A percentile compares a stretch with the other conserved stretches of the same genome.
Evolutionary conservation across 2,888 invertebrate species (phyloP).

Genomic region (Lycaena phlaeas): DNA sequence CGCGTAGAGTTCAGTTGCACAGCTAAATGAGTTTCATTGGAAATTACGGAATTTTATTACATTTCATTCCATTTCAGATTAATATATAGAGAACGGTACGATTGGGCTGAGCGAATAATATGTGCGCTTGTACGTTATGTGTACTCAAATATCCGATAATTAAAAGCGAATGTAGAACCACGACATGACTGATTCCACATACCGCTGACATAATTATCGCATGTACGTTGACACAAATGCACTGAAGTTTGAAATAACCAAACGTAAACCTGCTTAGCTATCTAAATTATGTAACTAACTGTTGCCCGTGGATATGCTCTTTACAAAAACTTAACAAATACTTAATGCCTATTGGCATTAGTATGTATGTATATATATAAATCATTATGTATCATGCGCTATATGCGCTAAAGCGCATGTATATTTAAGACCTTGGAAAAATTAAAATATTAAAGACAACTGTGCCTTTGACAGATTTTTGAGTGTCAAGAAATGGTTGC

Average conservation of each 20-base stretch:
- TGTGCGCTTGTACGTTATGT: neutral
- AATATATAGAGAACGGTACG: neutral
- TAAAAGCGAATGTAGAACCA: constrained; percentile 6
- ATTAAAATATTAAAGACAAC: too few relatives aligned
- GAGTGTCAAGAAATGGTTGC: constrained; percentile 97
- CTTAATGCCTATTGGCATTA: too few relatives aligned
- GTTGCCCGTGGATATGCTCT: too few relatives aligned
- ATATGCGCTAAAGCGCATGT: too few relatives aligned
- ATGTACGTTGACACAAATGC: neutral
- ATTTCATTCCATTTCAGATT: constrained; percentile 4
- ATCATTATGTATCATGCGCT: too few relatives aligned
- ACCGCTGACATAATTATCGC: neutral
- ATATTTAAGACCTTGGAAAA: neutral
- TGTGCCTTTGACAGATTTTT: constrained; percentile 86
- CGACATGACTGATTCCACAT: neutral
- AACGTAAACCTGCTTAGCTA: too few relatives aligned
- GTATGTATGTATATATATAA: too few relatives aligned
- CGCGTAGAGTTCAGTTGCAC: neutral
- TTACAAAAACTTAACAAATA: too few relatives aligned
- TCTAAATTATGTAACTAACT: too few relatives aligned
- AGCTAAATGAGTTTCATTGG: neutral
- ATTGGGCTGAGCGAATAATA: neutral
- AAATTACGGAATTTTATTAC: constrained; percentile 1
- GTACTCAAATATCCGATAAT: constrained; percentile 3
- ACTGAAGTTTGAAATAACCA: neutral